phyloP scores from a whole-genome alignment of 2,888 invertebrate genomes.

The Protula sp. region DNA sequence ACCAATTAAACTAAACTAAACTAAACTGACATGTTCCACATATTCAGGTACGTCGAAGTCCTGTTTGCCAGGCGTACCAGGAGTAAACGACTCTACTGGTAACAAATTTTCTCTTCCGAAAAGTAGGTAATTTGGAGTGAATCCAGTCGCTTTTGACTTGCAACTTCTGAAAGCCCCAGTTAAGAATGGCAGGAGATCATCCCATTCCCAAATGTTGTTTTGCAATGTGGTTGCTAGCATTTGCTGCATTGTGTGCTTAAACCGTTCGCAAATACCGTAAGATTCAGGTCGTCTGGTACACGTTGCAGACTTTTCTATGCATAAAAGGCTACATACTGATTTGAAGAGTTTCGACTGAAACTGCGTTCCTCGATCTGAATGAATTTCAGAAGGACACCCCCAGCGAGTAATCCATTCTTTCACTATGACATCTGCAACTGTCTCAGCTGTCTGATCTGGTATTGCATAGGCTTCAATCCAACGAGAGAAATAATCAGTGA shows the following conservation, averaged over 20 bases:
- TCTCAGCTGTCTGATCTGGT: too few species aligned
- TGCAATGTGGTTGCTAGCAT: conserved; percentile 15
- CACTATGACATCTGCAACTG: conserved; percentile 24
- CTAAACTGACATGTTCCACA: too few species aligned
- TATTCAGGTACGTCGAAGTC: too few species aligned
- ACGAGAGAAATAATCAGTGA: conserved; percentile 23
- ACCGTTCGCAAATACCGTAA: conserved; percentile 23
- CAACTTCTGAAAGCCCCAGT: conserved; percentile 18
- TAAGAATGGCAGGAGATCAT: conserved; percentile 21
- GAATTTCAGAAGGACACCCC: conserved; percentile 17
- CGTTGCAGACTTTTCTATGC: conserved; percentile 23
- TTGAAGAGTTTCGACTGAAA: conserved; percentile 19
- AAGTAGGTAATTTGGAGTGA: conserved; percentile 19
- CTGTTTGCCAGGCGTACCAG: too few species aligned
- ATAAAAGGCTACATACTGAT: conserved; percentile 14
- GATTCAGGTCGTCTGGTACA: conserved; percentile 19
- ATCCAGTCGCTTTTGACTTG: conserved; percentile 16
- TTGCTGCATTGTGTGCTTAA: conserved; percentile 17
- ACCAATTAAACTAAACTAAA: too few species aligned
- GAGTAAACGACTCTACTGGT: background rate
- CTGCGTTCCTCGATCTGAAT: too few species aligned
- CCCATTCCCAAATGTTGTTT: conserved; percentile 22
- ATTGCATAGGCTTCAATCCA: too few species aligned
- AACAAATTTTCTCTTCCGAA: conserved; percentile 13
- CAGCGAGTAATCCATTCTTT: conserved; percentile 18